These are phyloP conservation scores for Turdus rufiventris DNA, from an alignment of 2,113 vertebrate species.

Conservation along the genomic window DNA sequence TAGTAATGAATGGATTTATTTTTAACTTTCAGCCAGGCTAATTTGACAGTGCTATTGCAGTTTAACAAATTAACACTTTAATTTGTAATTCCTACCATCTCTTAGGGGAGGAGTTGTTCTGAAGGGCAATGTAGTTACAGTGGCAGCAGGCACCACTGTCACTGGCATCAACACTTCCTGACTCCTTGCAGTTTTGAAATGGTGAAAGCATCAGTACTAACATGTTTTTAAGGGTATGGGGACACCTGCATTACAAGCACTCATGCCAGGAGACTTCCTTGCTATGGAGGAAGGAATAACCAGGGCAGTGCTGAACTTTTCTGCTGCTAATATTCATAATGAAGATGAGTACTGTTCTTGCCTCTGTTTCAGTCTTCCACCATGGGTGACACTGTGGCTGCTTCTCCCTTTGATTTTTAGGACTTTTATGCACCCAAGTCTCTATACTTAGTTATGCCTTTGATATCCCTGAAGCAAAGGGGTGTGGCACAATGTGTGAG, in stretches of 20 bases:
- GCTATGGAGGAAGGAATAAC: not conserved
- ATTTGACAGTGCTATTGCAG: conserved; percentile 33
- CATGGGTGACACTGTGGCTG: not conserved
- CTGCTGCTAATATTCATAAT: accelerated
- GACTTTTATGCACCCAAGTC: not conserved
- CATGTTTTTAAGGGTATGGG: not conserved
- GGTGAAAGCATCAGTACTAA: not conserved
- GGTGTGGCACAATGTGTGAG: not conserved
- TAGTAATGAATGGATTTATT: conserved; percentile 30
- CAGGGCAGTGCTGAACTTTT: not conserved
- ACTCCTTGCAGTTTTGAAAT: not conserved
- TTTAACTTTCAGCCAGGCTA: conserved; percentile 14
- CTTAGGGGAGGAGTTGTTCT: not conserved
- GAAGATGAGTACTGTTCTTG: not conserved
- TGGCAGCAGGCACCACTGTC: not conserved
- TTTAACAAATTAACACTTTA: conserved; percentile 46
- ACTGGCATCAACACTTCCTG: not conserved
- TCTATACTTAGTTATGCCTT: not conserved
- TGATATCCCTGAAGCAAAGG: not conserved
- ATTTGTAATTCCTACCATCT: conserved; percentile 4
- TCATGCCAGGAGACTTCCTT: not conserved
- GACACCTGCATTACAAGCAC: not conserved
- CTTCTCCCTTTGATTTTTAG: not conserved
- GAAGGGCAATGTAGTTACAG: not conserved
- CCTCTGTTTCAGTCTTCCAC: not conserved